These are phyloP conservation scores for Tychaedon coryphoeus DNA, from an alignment of 2,113 vertebrate genomes.

Conservation along the genomic window DNA sequence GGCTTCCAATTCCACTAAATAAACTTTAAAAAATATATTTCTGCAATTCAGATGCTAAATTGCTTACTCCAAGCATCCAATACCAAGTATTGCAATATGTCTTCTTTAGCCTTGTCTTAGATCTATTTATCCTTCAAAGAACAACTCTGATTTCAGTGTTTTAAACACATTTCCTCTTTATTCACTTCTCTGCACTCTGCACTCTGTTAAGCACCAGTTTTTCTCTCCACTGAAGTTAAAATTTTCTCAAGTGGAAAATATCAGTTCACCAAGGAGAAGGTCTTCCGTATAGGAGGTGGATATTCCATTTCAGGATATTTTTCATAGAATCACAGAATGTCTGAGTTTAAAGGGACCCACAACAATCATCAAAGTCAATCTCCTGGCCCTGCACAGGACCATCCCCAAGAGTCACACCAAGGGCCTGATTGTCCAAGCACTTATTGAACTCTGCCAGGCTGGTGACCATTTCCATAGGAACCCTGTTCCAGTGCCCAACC, in stretches of 20 bases:
- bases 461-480: neutral
- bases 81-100: neutral
- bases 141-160: neutral
- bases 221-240: neutral
- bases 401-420: neutral
- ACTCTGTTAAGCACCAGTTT: neutral
- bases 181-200: neutral
- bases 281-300: neutral
- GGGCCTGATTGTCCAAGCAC: neutral
- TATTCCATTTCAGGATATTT: neutral
- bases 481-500: neutral
- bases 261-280: neutral
- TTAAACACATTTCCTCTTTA: neutral
- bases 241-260: neutral
- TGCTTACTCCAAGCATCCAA: neutral
- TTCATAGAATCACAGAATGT: neutral
- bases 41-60: neutral
- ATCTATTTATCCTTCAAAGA: neutral
- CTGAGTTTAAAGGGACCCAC: neutral
- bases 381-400: neutral
- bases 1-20: neutral
- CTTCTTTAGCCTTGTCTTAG: neutral
- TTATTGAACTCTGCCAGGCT: neutral
- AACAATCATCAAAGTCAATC: fast-evolving
- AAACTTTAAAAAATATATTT: neutral